Conservation (phyloP, 2,113 vertebrate species). For the Drymodes brunneopygia region DNA sequence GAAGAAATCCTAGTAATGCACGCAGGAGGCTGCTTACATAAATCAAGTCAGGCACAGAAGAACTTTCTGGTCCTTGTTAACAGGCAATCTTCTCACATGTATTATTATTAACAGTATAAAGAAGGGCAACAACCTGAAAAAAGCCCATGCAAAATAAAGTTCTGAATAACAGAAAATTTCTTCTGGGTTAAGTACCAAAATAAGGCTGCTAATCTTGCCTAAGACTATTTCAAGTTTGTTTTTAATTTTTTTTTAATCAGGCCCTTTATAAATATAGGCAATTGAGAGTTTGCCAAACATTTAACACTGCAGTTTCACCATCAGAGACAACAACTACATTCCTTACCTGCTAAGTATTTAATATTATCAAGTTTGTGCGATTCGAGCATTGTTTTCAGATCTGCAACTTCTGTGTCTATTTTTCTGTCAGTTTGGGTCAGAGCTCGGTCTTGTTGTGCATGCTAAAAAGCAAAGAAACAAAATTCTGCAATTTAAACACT, state of each 20-base stretch:
- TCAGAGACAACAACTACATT: background rate
- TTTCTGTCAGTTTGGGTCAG: constrained; percentile 90
- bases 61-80: background rate
- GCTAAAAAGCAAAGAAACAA: constrained; percentile 71
- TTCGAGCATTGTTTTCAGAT: constrained; percentile 94
- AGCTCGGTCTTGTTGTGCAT: constrained; percentile 85
- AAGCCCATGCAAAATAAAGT: background rate
- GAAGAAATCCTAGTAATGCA: background rate
- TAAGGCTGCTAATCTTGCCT: background rate
- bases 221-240: background rate
- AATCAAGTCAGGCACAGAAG: background rate
- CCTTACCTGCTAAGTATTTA: constrained; percentile 94
- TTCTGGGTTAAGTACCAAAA: background rate
- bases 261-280: background rate
- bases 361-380: constrained; percentile 95
- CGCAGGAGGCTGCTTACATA: background rate
- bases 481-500: background rate
- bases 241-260: background rate
- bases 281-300: background rate
- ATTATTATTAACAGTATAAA: background rate
- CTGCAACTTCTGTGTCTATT: constrained; percentile 94
- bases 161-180: background rate
- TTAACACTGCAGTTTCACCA: background rate
- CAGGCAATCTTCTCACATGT: background rate
- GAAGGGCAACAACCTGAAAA: background rate